These are phyloP conservation scores for Eleginops maclovinus DNA, from an alignment of 2,113 vertebrate species.

Conservation along the genomic window DNA sequence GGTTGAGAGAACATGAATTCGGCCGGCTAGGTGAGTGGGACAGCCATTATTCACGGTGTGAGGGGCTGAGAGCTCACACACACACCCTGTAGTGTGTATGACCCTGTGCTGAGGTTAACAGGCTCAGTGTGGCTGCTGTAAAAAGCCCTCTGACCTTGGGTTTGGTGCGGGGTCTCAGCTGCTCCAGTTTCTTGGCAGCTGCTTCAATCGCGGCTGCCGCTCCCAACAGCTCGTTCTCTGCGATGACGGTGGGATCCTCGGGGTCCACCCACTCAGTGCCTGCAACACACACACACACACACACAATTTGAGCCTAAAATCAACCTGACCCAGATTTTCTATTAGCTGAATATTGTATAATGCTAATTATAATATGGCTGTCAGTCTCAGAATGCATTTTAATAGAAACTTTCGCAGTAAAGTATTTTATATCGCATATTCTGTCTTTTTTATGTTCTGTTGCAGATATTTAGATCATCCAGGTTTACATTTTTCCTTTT, in stretches of 20 bases:
- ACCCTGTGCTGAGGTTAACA: constrained; percentile 41
- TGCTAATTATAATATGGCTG: neutral
- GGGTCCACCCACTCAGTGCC: constrained; percentile 95
- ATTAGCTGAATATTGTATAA: neutral
- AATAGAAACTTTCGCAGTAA: no score
- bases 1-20: no score
- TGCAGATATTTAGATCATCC: neutral
- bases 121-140: constrained; percentile 41
- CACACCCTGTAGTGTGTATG: constrained; percentile 8
- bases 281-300: constrained; percentile 44
- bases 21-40: neutral
- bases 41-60: constrained; percentile 13
- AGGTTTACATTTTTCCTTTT: neutral
- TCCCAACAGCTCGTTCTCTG: constrained; percentile 95
- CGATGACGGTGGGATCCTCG: constrained; percentile 96
- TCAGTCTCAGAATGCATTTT: no score
- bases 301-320: neutral
- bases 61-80: constrained; percentile 9
- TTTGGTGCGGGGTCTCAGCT: constrained; percentile 96
- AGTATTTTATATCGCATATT: no score
- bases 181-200: constrained; percentile 98
- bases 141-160: constrained; percentile 88
- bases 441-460: neutral
- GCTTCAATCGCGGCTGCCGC: constrained; percentile 97
- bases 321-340: neutral